phyloP scores from a whole-genome alignment of 1,140 invertebrate species.

The Ruditapes philippinarum region DNA sequence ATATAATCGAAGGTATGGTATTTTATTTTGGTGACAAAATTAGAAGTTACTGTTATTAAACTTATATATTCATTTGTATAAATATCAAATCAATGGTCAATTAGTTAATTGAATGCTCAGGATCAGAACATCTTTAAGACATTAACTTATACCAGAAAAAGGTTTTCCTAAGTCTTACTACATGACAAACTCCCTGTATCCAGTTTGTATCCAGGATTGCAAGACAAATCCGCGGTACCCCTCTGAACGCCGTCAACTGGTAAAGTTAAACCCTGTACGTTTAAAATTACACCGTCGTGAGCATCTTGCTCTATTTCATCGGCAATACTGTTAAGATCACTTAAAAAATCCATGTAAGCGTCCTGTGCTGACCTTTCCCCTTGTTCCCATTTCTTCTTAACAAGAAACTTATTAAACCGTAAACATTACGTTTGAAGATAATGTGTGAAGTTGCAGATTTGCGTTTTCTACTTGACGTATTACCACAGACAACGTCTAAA shows the following conservation, averaged over 20 bases:
- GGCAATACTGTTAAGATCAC: neutral
- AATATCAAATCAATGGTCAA: too few species aligned
- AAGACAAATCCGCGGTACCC: neutral
- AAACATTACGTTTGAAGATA: neutral
- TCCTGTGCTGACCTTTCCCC: neutral
- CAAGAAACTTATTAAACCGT: neutral
- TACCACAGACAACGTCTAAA: constrained; percentile 15
- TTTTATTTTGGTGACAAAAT: too few species aligned
- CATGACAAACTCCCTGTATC: neutral
- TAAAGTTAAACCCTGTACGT: neutral
- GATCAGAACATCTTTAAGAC: too few species aligned
- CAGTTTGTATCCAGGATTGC: neutral
- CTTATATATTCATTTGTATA: too few species aligned
- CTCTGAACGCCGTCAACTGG: neutral
- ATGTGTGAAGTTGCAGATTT: neutral
- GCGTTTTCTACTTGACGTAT: neutral
- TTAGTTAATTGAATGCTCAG: too few species aligned
- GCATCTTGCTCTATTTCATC: neutral
- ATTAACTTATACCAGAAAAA: too few species aligned
- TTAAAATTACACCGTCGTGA: neutral
- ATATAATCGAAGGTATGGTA: too few species aligned
- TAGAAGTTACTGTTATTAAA: too few species aligned
- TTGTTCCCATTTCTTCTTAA: neutral
- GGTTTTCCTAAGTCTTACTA: neutral
- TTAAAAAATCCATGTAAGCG: neutral